Percentiles rank a stretch among this genome's conserved stretches.
phyloP scores from a whole-genome alignment of 2,113 vertebrate genomes.

The Poecile atricapillus region DNA sequence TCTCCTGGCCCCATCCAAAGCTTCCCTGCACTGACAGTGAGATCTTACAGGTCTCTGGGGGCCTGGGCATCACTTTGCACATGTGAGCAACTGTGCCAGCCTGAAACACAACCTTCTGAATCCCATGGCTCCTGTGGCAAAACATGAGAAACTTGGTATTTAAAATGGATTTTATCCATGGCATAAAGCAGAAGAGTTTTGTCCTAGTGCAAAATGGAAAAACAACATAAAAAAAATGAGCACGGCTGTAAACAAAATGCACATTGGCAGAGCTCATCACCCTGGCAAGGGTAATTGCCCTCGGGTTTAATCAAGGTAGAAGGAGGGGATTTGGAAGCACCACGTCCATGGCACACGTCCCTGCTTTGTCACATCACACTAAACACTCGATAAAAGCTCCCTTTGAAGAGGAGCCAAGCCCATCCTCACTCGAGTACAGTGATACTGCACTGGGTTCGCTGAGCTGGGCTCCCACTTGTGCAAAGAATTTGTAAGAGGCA shows the following conservation, averaged over 20 bases:
- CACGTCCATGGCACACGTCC: conserved; percentile 1
- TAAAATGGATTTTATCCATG: neutral
- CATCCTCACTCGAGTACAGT: neutral
- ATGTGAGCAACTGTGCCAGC: neutral
- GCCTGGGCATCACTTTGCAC: neutral
- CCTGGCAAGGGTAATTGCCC: neutral
- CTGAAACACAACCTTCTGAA: neutral
- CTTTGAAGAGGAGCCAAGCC: conserved; percentile 57
- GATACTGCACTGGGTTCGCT: neutral
- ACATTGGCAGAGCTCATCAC: neutral
- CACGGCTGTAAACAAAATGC: neutral
- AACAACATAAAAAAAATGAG: neutral
- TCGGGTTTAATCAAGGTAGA: conserved; percentile 24
- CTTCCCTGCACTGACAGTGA: neutral
- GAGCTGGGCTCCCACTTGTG: neutral
- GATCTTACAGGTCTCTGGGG: neutral
- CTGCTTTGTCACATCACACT: conserved; percentile 40
- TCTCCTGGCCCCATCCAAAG: neutral
- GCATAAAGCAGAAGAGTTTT: neutral
- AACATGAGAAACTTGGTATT: neutral
- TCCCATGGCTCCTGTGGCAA: neutral
- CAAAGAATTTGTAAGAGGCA: neutral
- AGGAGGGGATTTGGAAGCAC: neutral
- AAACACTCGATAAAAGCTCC: conserved; percentile 26
- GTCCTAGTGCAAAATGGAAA: neutral